These are phyloP conservation scores for Caenorhabditis uteleia DNA, from an alignment of 2,888 invertebrate species.

Conservation along the genomic window DNA sequence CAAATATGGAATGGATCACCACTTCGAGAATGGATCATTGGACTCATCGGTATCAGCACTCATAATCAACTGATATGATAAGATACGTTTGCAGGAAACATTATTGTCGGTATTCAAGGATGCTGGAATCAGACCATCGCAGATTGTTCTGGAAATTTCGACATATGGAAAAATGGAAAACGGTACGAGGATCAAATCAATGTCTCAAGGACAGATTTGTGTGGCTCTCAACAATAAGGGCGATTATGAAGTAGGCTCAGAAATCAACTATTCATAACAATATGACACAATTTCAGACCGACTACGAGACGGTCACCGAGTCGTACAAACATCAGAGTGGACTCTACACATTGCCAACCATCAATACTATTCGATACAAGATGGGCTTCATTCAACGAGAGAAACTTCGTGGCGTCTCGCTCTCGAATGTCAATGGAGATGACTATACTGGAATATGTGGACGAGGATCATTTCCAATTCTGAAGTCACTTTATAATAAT, in stretches of 20 bases:
- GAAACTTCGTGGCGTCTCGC: conserved; percentile 16
- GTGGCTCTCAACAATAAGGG: conserved; percentile 18
- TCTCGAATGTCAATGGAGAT: conserved; percentile 25
- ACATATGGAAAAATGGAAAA: conserved; percentile 6
- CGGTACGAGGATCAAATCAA: neutral
- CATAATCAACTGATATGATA: neutral
- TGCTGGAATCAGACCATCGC: conserved; percentile 21
- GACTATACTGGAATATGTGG: conserved; percentile 40
- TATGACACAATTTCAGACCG: conserved; percentile 3
- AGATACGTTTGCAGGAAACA: conserved; percentile 10
- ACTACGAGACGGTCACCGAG: neutral
- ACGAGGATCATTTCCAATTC: conserved; percentile 32
- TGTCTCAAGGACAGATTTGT: conserved; percentile 11
- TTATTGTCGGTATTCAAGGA: conserved; percentile 14
- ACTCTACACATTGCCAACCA: neutral
- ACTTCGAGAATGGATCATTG: neutral
- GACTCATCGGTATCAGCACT: neutral
- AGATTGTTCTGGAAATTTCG: conserved; percentile 34
- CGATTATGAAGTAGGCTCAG: conserved; percentile 2
- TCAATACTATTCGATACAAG: conserved; percentile 2
- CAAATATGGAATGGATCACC: conserved; percentile 8
- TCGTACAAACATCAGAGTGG: conserved; percentile 21
- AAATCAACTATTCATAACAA: neutral
- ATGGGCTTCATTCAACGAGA: conserved; percentile 30
- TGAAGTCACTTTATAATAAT: conserved; percentile 22